Evolutionary conservation across 2,888 invertebrate genomes (phyloP).

Genomic region (Hydrotaea cyrtoneurina): DNA sequence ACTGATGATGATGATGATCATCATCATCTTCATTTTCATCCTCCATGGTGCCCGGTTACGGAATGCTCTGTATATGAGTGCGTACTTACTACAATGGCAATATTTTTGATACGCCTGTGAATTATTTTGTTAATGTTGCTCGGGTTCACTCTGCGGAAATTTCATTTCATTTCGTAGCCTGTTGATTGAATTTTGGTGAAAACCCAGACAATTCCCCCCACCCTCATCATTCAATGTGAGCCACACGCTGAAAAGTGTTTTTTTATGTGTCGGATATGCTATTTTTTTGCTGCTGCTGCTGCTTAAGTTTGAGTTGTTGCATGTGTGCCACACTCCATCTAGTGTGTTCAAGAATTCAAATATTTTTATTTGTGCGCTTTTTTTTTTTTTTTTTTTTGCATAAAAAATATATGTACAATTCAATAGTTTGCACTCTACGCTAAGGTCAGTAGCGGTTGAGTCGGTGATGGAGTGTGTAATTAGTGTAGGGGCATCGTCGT

Average conservation of each 20-base stretch:
- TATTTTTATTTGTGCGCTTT: slow-evolving; percentile 27
- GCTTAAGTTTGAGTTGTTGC: slow-evolving; percentile 24
- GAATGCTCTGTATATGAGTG: neutral
- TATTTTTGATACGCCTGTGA: slow-evolving; percentile 57
- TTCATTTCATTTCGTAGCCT: slow-evolving; percentile 58
- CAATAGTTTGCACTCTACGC: slow-evolving; percentile 20
- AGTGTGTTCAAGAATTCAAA: slow-evolving; percentile 48
- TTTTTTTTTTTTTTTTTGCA: slow-evolving; percentile 26
- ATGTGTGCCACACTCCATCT: slow-evolving; percentile 32
- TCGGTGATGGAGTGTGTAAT: no score
- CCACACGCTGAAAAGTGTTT: neutral
- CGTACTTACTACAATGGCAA: neutral
- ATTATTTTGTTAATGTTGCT: slow-evolving; percentile 33
- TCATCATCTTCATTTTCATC: neutral
- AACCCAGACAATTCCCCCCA: neutral
- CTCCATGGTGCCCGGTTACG: neutral
- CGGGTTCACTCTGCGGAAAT: slow-evolving; percentile 39
- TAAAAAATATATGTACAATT: slow-evolving; percentile 1
- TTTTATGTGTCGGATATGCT: slow-evolving; percentile 4
- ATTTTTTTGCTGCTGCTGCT: slow-evolving; percentile 1
- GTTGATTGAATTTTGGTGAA: slow-evolving; percentile 55
- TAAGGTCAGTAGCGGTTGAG: no score
- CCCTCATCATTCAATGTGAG: slow-evolving; percentile 28
- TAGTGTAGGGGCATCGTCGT: no score
- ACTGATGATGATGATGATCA: neutral